These are phyloP conservation scores for Ophiodon elongatus DNA, from an alignment of 2,113 vertebrate species.

Conservation along the genomic window DNA sequence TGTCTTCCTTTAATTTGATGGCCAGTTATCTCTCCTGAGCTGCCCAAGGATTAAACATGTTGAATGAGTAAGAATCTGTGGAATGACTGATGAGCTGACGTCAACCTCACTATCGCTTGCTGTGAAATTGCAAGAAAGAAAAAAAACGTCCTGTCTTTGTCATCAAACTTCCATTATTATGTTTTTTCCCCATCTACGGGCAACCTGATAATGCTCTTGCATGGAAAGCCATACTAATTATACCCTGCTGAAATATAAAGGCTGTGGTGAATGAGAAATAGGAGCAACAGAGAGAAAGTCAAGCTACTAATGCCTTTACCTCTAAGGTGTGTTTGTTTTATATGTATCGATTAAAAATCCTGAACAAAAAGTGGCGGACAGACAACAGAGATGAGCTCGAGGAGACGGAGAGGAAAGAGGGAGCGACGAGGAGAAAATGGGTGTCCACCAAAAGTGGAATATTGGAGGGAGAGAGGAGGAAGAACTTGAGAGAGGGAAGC, in stretches of 20 bases:
- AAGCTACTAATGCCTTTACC: conserved; percentile 37
- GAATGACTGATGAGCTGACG: conserved; percentile 66
- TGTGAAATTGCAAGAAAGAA: conserved; percentile 37
- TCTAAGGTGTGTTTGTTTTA: conserved; percentile 55
- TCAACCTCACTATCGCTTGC: conserved; percentile 44
- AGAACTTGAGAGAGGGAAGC: conserved; percentile 50
- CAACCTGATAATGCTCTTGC: conserved; percentile 55
- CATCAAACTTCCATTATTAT: conserved; percentile 58
- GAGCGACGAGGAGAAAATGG: conserved; percentile 53
- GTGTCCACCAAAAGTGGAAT: conserved; percentile 64
- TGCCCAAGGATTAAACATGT: conserved; percentile 44
- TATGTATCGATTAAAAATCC: conserved; percentile 54
- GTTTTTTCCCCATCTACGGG: conserved; percentile 35
- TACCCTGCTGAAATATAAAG: conserved; percentile 58
- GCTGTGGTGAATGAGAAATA: conserved; percentile 56
- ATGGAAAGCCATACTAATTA: conserved; percentile 62
- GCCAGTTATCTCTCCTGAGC: conserved; percentile 54
- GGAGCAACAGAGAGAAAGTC: conserved; percentile 54
- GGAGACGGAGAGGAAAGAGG: conserved; percentile 28
- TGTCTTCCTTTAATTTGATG: conserved; percentile 53
- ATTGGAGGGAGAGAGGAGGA: conserved; percentile 47
- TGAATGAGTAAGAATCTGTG: conserved; percentile 36
- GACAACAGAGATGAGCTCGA: conserved; percentile 47
- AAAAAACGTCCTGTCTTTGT: conserved; percentile 48
- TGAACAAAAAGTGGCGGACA: conserved; percentile 56